phyloP scores from a whole-genome alignment of 1,140 invertebrate genomes.

The Ips nitidus region DNA sequence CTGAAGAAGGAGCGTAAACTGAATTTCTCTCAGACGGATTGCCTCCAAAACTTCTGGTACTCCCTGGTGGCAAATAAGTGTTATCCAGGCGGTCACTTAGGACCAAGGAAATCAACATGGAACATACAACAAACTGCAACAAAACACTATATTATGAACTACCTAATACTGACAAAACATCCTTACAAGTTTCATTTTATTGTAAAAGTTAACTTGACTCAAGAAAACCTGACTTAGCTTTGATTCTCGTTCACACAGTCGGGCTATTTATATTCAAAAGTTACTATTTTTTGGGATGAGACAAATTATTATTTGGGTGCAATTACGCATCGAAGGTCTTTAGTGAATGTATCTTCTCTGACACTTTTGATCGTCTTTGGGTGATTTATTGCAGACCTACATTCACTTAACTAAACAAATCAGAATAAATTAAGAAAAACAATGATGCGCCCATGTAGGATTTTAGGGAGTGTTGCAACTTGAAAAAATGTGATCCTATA shows the following conservation, averaged over 20 bases:
- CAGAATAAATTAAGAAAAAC: too few relatives aligned
- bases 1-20: slow-evolving; percentile 8
- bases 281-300: slow-evolving; percentile 16
- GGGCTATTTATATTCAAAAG: slow-evolving; percentile 11
- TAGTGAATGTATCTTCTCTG: too few relatives aligned
- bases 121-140: neutral
- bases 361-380: too few relatives aligned
- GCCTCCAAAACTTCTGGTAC: neutral
- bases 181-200: slow-evolving; percentile 3
- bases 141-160: neutral
- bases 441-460: too few relatives aligned
- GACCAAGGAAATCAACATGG: neutral
- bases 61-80: neutral
- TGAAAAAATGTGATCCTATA: too few relatives aligned
- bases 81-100: neutral
- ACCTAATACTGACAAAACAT: neutral
- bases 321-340: slow-evolving; percentile 20
- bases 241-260: neutral
- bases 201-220: slow-evolving; percentile 6
- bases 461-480: too few relatives aligned
- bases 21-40: neutral
- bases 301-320: slow-evolving; percentile 28
- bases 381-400: too few relatives aligned
- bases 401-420: too few relatives aligned
- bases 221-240: neutral